phyloP scores from a whole-genome alignment of 1,140 invertebrate genomes.

The Tetranychus urticae region DNA sequence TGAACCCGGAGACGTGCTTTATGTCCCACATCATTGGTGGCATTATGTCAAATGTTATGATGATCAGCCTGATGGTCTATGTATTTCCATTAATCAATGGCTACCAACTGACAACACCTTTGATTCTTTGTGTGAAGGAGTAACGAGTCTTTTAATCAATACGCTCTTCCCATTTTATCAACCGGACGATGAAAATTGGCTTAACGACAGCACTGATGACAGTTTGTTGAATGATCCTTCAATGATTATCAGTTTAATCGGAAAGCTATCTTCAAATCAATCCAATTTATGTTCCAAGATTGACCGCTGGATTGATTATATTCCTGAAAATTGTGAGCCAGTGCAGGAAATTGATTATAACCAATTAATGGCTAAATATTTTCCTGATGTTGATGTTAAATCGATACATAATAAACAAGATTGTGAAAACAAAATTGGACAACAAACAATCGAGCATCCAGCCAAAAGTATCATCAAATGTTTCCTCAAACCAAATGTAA shows the following conservation, averaged over 20 bases:
- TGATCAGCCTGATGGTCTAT: slow-evolving; percentile 4
- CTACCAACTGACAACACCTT: neutral
- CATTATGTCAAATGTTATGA: slow-evolving; percentile 24
- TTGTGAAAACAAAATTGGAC: neutral
- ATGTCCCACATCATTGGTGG: slow-evolving; percentile 38
- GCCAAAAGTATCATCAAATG: slow-evolving; percentile 9
- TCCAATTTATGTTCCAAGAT: neutral
- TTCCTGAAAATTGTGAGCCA: neutral
- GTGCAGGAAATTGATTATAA: neutral
- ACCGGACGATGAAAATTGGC: slow-evolving; percentile 6
- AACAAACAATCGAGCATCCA: neutral
- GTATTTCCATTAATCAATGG: slow-evolving; percentile 7
- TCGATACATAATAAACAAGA: neutral
- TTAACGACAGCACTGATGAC: neutral
- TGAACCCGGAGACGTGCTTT: slow-evolving; percentile 30
- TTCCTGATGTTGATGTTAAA: neutral
- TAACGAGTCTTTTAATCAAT: neutral
- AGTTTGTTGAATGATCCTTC: neutral
- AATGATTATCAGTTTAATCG: neutral
- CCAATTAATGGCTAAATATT: neutral
- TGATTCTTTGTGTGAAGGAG: neutral
- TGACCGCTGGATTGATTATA: neutral
- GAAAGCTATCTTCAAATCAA: no score
- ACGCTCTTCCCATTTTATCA: slow-evolving; percentile 16
- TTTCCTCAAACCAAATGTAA: slow-evolving; percentile 13